phyloP scores from a whole-genome alignment of 2,113 vertebrate genomes.

The Ranitomeya variabilis region DNA sequence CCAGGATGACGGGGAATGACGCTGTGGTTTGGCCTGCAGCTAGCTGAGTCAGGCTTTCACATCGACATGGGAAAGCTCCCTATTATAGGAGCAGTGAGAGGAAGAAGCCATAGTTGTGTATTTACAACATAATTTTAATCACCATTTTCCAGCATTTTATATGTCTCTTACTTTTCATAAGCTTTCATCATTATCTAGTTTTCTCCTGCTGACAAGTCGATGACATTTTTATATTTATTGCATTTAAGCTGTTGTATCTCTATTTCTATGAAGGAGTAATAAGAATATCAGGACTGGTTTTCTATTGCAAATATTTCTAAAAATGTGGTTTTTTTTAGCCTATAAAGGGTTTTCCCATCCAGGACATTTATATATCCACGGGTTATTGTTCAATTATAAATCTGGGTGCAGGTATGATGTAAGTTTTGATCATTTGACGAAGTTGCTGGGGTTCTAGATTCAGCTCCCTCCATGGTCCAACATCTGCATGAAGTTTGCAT shows the following conservation, averaged over 20 bases:
- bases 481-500: too few species aligned
- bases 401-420: too few species aligned
- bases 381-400: too few species aligned
- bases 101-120: neutral
- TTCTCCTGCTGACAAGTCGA: neutral
- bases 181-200: neutral
- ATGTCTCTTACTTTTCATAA: neutral
- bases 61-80: neutral
- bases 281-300: neutral
- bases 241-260: neutral
- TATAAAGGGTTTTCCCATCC: too few species aligned
- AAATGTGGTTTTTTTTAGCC: too few species aligned
- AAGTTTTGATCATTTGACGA: too few species aligned
- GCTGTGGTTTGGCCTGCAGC: constrained; percentile 22
- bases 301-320: neutral
- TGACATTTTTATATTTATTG: neutral
- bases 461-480: too few species aligned
- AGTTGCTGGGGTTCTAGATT: too few species aligned
- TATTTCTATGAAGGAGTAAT: neutral
- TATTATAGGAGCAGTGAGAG: neutral
- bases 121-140: neutral
- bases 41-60: constrained; percentile 46
- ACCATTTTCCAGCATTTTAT: neutral
- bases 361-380: too few species aligned
- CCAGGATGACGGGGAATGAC: constrained; percentile 24